Evolutionary conservation across 1,140 invertebrate species (phyloP).

Genomic region (Zaprionus gabonicus): DNA sequence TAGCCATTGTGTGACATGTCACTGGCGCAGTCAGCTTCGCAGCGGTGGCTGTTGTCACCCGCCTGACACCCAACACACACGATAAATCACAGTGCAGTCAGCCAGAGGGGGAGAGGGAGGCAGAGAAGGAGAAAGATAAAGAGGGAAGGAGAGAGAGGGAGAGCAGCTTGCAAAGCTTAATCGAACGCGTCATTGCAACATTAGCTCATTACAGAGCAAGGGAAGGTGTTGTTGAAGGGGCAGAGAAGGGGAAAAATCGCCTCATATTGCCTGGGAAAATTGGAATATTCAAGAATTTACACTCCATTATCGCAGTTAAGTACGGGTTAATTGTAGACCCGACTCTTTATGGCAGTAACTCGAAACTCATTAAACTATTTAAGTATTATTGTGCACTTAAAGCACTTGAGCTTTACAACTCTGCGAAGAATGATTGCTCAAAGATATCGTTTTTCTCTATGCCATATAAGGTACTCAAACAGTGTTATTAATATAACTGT

Average conservation of each 20-base stretch:
- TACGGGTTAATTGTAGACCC: slow-evolving; percentile 8
- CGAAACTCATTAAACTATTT: slow-evolving; percentile 1
- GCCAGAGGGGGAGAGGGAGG: neutral
- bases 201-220: neutral
- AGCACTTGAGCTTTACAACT: neutral
- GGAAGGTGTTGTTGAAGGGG: neutral
- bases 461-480: neutral
- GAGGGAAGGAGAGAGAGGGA: neutral
- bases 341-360: slow-evolving; percentile 2
- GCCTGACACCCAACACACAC: slow-evolving; percentile 80
- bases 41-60: slow-evolving; percentile 76
- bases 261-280: slow-evolving; percentile 3
- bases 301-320: slow-evolving; percentile 5
- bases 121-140: neutral
- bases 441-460: neutral
- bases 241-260: neutral
- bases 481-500: neutral
- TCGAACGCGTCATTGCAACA: neutral
- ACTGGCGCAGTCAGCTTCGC: slow-evolving; percentile 47
- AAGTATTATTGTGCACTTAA: neutral
- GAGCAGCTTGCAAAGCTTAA: neutral
- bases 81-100: slow-evolving; percentile 66
- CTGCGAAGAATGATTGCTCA: neutral
- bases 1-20: slow-evolving; percentile 56
- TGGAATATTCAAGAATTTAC: slow-evolving; percentile 5